Evolutionary conservation across 2,113 vertebrate species (phyloP), one percentile per base, ranked within the genome.

Genomic region (Tringa solitaria): DNA sequence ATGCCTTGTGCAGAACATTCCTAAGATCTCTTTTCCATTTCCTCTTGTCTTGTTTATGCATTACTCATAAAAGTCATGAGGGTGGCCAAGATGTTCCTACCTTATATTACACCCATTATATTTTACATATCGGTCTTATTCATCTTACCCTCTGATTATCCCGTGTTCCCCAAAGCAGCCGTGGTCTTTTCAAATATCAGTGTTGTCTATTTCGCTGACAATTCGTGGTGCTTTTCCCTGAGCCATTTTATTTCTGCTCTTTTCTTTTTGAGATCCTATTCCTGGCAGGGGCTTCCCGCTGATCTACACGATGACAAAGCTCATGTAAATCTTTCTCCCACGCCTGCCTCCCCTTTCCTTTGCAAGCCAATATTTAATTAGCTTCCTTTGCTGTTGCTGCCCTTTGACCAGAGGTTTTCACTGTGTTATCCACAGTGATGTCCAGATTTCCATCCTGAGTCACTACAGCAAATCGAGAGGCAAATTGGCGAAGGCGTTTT

Each of bases 11-110:
- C 54, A 89, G 91, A 96, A 96, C 89, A 94, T 95, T 95, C 94
- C 89, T 93, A 86, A 97, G 91, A 94, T 88, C 82, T 77, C 64
- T 95, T 97, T 97, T 98, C 95, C 97, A 95, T 97, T 97, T 97
- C 95, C 95, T 97, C 96, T 93, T 91, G 83, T 76, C 85, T 91
- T 96, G 87, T 95, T 97, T 96, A 93, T 92, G 64, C 95, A 78
- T 95, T 96, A 97, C 91, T 96, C 94, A 96, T 22, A 27, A 57
- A 65, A 91, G 61, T 95, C 97, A 97, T 96, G 93, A 97, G 94
- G 94, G 94, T 80, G 86, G 74, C 80, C 90, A 77, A 90, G 70
- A 96, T 87, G 86, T 93, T 96, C 89, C 86, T 91, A 63, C 92
- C 59, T 84, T 57, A n/a, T 65, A 53, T 48, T 56, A 46, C 6